Base-by-base conservation (phyloP, 92 coral and sea anemone genomes). In the Umimayanthus kanabou region DNA sequence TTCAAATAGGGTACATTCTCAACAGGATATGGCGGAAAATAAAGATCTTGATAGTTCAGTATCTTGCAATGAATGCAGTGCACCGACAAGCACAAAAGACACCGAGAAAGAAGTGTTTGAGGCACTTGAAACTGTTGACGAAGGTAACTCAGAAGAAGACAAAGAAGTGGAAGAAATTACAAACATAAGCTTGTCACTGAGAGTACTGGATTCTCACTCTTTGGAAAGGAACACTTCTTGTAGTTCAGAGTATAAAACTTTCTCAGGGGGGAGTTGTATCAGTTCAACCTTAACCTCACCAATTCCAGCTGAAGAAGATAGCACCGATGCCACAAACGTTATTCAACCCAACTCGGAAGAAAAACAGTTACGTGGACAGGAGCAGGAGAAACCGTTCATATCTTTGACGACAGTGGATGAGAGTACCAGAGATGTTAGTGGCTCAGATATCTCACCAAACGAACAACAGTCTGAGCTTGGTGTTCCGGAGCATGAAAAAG, bases 161-260 rank as follows among this genome's bases (percentile, higher is more conserved):
- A 81, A 77, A 69, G 85, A 78, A 47, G 76, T 66, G 20, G 76
- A 66, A 64, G 65, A 79, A 57, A 16, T 39, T 5, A 81, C 75
- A 26, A 73, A 70, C 14, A 40, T 50, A 22, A 10, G 26, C 9
- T 43, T 25, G 3, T 82, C 76, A 66, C 2, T 40, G 4, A 6
- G 66, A 70, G 26, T 25, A 26, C 77, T 28, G n/a, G 39, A 67
- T 9, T 82, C 40, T 9, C 55, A 8, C 13, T 40, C 65, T 15
- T 69, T 69, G 66, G 40, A 82, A 74, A 39, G 50, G 49, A 39
- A 5, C 25, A 74, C n/a, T 20, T 70, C 81, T 77, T 39, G 0
- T 11, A 42, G 45, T 23, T 77, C 81, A 77, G 28, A 43, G 23
- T 30, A 77, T 23, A n/a, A 42, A 26, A 77, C 81, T 47, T 14